Base-by-base conservation (phyloP, 1,140 invertebrate species). In the Prorops nasuta region DNA sequence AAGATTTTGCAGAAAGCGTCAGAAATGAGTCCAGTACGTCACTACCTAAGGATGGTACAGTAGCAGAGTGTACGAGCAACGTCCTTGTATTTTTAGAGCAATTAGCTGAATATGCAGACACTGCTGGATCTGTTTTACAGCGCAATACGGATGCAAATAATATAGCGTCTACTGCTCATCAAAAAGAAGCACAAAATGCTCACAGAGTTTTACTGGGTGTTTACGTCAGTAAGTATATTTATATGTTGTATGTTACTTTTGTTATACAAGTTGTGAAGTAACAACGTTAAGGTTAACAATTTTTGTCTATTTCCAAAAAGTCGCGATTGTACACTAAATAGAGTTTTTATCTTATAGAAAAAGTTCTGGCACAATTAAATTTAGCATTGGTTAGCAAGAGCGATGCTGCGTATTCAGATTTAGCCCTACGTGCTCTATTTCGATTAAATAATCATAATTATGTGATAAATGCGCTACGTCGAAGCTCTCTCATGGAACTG, bases 41-140 rank as follows among this genome's bases (percentile, higher is more conserved):
- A 56, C 83, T 96, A 63, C 93, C 96, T 0, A 90, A 88, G 72
- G 96, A 98, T 81, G 96, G 95, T 48, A 98, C 95, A 1, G 95
- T 98, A 17, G 94, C 96, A 70, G 93, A 98, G 76, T 79, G 96
- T 35, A 96, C 94, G 2, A 93, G 89, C 41, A 96, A 97, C 73
- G 92, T 96, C 42, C 83, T 95, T 34, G 87, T 93, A 51, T 91
- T 94, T 76, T 78, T 92, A 35, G 90, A 94, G 71, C 90, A 93
- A 63, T 77, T 95, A 39, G 82, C 87, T 12, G 86, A 88, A 49
- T 91, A 91, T 64, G 81, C 83, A 16, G 86, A 90, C 60, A 90
- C 86, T 4, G 86, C 91, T 38, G 88, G 85, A 57, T 79, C 57
- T 58, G 83, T 59, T 79, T 86, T 67, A 61, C 87, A 56, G 69